Evolutionary conservation across 2,113 vertebrate species (phyloP).

Genomic region (Indicator maculatus): DNA sequence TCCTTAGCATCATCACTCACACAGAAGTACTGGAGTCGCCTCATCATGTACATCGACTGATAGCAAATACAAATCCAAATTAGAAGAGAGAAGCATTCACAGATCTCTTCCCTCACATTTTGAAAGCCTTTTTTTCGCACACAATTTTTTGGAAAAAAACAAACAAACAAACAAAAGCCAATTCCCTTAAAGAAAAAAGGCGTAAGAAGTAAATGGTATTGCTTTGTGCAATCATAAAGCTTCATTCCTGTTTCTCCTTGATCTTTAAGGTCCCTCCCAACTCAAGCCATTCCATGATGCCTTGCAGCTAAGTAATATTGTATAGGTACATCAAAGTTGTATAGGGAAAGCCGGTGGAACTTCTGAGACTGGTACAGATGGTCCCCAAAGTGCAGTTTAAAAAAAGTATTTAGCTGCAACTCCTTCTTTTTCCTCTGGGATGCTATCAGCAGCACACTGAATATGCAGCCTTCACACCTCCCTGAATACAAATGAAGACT

Average conservation of each 20-base stretch:
- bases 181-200: too few relatives aligned
- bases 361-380: neutral
- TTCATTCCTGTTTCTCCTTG: neutral
- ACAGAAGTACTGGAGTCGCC: neutral
- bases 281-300: too few relatives aligned
- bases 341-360: neutral
- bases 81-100: neutral
- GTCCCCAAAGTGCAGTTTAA: neutral
- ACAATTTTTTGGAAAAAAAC: neutral
- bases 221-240: neutral
- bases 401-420: neutral
- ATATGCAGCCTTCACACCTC: neutral
- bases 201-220: neutral
- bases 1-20: neutral
- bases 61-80: neutral
- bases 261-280: too few relatives aligned
- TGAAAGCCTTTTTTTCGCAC: neutral
- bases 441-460: neutral
- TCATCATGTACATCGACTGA: neutral
- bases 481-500: neutral
- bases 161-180: too few relatives aligned
- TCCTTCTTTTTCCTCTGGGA: neutral
- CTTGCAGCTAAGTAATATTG: neutral
- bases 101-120: neutral
- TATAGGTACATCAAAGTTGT: neutral